Evolutionary conservation across 2,797 vertebrate species (phyloP).

Genomic region (Cuniculus paca): DNA sequence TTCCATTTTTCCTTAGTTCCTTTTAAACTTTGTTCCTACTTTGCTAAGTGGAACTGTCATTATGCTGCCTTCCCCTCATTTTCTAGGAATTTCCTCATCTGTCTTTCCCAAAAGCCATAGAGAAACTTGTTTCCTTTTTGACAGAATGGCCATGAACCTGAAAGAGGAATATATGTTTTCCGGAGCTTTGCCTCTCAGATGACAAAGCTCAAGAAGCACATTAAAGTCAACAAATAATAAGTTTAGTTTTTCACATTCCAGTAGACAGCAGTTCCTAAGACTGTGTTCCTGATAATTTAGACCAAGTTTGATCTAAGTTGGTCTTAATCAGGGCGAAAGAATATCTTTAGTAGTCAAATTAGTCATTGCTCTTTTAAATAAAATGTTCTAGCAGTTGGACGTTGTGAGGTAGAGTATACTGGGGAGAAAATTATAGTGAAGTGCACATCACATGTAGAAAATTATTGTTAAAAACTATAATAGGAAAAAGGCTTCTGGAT

Average conservation of each 20-base stretch:
- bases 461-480: conserved; percentile 28
- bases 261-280: conserved; percentile 17
- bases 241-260: neutral
- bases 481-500: conserved; percentile 29
- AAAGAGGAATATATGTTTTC: conserved; percentile 20
- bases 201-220: conserved; percentile 43
- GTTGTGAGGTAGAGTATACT: neutral
- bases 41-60: neutral
- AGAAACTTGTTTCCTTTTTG: conserved; percentile 21
- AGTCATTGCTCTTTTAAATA: conserved; percentile 1
- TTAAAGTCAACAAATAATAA: conserved; percentile 58
- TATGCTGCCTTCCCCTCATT: neutral
- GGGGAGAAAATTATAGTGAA: neutral
- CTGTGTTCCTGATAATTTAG: neutral
- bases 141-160: conserved; percentile 1
- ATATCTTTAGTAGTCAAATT: conserved; percentile 46
- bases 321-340: conserved; percentile 26
- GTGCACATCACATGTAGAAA: neutral
- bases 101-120: conserved; percentile 18
- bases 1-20: neutral
- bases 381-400: conserved; percentile 21
- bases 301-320: conserved; percentile 10
- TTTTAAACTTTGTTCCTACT: neutral
- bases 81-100: conserved; percentile 35
- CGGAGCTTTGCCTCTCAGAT: conserved; percentile 45